Evolutionary conservation across 1,140 invertebrate species (phyloP).

Genomic region (Sarcophaga peregrina): DNA sequence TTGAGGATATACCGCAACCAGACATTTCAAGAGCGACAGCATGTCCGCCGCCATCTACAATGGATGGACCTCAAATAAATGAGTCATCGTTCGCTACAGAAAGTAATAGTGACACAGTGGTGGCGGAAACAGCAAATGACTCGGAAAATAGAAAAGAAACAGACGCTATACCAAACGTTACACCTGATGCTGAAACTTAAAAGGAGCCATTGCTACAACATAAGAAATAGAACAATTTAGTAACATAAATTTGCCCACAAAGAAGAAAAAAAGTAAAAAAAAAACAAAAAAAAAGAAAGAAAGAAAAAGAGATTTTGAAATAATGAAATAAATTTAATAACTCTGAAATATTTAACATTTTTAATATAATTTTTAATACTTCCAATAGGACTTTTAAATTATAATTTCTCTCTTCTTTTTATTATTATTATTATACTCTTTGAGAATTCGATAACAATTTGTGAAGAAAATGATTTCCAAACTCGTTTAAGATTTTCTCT

Average conservation of each 20-base stretch:
- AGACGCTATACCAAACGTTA: neutral
- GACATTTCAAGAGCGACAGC: slow-evolving; percentile 18
- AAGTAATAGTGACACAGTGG: neutral
- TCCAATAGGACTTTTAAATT: too few relatives aligned
- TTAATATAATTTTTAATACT: too few relatives aligned
- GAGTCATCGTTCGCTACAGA: neutral
- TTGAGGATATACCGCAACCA: neutral
- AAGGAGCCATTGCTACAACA: neutral
- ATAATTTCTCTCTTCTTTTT: too few relatives aligned
- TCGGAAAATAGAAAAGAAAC: neutral
- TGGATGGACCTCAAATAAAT: neutral
- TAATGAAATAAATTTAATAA: too few relatives aligned
- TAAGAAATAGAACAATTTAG: slow-evolving; percentile 19
- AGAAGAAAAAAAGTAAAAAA: neutral
- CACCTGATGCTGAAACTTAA: neutral
- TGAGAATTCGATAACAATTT: too few relatives aligned
- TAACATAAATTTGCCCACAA: slow-evolving; percentile 19
- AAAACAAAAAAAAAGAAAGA: too few relatives aligned
- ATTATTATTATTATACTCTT: too few relatives aligned
- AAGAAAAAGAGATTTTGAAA: too few relatives aligned
- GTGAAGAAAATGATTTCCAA: too few relatives aligned
- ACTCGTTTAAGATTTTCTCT: too few relatives aligned
- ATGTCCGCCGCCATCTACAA: slow-evolving; percentile 40
- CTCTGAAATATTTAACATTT: too few relatives aligned
- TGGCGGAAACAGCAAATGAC: neutral